A percentile compares a stretch with the other conserved stretches of the same genome.
Evolutionary conservation across 2,113 vertebrate species (phyloP).

Genomic region (Notechis scutatus): DNA sequence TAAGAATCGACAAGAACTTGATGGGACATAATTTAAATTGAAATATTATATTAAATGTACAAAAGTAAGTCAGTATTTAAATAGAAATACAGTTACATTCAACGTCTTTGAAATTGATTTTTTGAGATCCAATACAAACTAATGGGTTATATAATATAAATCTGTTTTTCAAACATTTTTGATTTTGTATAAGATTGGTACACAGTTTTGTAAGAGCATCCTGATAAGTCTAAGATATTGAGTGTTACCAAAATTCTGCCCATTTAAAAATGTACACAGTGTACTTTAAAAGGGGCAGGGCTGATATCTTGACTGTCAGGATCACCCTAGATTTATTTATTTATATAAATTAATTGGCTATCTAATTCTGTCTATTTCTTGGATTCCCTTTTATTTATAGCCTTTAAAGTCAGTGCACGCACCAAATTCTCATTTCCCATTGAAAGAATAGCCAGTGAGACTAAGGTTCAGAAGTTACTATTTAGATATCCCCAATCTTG

Average conservation of each 20-base stretch:
- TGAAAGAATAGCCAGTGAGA: not conserved
- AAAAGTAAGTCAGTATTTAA: not conserved
- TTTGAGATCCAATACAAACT: not conserved
- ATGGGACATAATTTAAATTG: not conserved
- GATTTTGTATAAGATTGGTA: not conserved
- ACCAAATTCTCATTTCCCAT: not conserved
- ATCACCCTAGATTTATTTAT: not conserved
- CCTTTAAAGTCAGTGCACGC: not conserved
- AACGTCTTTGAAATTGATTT: not conserved
- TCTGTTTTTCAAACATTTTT: not conserved
- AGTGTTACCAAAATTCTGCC: not conserved
- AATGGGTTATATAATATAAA: not conserved
- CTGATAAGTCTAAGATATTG: not conserved
- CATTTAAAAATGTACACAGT: not conserved
- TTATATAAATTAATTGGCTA: not conserved
- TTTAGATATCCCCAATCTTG: not conserved
- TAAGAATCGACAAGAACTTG: not conserved
- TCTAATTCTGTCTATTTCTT: not conserved
- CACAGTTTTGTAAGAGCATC: not conserved
- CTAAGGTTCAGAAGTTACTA: not conserved
- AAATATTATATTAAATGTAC: not conserved
- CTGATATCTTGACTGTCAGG: not conserved
- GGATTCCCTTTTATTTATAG: not conserved
- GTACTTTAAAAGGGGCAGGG: not conserved
- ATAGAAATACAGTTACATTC: not conserved